phyloP scores from a whole-genome alignment of 2,797 vertebrate genomes.

The Meriones psammophilus region DNA sequence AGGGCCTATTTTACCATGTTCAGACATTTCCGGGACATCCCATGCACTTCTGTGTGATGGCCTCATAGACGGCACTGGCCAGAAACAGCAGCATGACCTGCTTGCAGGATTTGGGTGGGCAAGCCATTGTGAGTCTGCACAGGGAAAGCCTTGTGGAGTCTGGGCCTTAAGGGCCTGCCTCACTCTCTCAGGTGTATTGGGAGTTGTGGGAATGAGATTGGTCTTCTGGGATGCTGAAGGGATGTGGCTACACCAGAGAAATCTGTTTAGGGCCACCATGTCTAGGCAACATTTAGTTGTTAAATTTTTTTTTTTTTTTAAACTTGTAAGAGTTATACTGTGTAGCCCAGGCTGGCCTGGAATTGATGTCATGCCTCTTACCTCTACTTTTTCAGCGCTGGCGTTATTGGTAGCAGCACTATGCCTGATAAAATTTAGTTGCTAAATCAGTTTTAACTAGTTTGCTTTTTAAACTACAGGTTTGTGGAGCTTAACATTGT shows the following conservation, averaged over 20 bases:
- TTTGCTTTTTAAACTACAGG: background rate
- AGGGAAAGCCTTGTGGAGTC: too few species aligned
- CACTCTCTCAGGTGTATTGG: too few species aligned
- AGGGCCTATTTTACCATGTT: background rate
- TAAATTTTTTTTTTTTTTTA: background rate
- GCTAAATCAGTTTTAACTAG: background rate
- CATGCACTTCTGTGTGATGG: fast-evolving
- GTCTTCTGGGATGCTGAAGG: background rate
- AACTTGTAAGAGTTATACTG: background rate
- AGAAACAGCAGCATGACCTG: background rate
- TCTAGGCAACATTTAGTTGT: background rate
- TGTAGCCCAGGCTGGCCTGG: background rate
- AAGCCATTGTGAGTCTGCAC: background rate
- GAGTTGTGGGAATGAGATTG: background rate
- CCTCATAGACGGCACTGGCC: background rate
- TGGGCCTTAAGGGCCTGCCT: background rate
- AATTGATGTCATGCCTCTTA: background rate
- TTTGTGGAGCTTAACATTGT: background rate
- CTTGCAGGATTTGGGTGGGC: background rate
- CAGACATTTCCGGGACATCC: background rate
- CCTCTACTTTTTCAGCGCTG: background rate
- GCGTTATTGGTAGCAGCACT: background rate
- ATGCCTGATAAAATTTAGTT: background rate
- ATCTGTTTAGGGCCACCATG: background rate
- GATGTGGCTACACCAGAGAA: background rate